Conservation (phyloP, 2,797 vertebrate genomes). For the Melanotaenia parkinsoni region DNA sequence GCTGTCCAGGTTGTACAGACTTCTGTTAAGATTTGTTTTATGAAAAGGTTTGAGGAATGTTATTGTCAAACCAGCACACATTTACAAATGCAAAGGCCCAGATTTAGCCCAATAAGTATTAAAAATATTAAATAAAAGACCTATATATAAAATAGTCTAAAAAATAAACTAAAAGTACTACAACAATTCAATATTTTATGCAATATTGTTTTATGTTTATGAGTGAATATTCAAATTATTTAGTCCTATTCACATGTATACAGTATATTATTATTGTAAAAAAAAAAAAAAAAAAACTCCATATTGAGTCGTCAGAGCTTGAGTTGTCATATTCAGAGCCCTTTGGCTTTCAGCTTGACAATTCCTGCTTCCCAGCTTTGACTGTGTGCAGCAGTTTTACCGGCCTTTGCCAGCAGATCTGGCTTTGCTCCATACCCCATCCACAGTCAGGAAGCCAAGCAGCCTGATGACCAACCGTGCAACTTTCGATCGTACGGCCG, state of each 20-base stretch:
- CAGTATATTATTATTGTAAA: too few relatives aligned
- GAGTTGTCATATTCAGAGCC: conserved; percentile 14
- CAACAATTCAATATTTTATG: too few relatives aligned
- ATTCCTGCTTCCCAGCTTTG: conserved; percentile 31
- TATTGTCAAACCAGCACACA: too few relatives aligned
- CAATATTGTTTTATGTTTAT: too few relatives aligned
- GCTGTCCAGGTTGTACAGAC: neutral
- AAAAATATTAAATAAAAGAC: too few relatives aligned
- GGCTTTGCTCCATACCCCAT: conserved; percentile 36
- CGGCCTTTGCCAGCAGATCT: conserved; percentile 44
- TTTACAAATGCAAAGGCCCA: too few relatives aligned
- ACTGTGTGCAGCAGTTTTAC: conserved; percentile 26
- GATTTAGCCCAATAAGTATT: too few relatives aligned
- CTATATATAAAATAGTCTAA: too few relatives aligned
- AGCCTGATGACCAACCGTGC: conserved; percentile 19
- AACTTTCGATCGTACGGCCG: conserved; percentile 13
- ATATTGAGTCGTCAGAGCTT: conserved; percentile 10
- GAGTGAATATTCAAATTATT: too few relatives aligned
- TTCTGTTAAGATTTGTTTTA: too few relatives aligned
- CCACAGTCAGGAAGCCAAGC: conserved; percentile 28
- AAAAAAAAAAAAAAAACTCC: neutral
- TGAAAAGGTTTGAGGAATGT: too few relatives aligned
- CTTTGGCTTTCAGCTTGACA: conserved; percentile 43
- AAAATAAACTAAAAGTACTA: too few relatives aligned
- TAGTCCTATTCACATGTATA: neutral